Base-by-base conservation (phyloP, 2,113 vertebrate genomes). In the Rhinopithecus roxellana region DNA sequence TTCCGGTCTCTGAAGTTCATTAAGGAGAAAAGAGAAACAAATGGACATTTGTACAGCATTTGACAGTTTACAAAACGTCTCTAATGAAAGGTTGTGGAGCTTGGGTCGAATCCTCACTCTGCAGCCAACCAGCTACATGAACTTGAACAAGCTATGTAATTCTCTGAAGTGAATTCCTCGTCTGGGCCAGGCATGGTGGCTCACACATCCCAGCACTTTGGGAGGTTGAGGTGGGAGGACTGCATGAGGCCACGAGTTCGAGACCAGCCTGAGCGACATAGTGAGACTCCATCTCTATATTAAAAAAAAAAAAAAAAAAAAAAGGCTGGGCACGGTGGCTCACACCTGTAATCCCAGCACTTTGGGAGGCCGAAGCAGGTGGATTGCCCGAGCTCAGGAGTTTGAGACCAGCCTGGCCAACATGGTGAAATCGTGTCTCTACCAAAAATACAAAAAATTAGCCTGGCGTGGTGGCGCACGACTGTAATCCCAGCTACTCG, bases 1-100 rank as follows among this genome's bases (percentile, higher is more conserved):
- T 84, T 75, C 52, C 27, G 38, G 45, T 67, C 38, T 93, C 75
- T 61, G 52, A 89, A 72, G 70, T 69, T 94, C 69, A 88, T 75
- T 50, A 83, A 11, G 30, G 55, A 78, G 16, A 38, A 84, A 59
- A 43, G 6, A 57, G 61, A 94, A 77, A 59, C 50, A 78, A 50
- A 77, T 48, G 64, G 90, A 32, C 8, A 20, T 88, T 6, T 88
- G 70, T 10, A 23, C 6, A 52, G 69, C n/a, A 77, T 50, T 30
- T 70, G 35, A 40, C 48, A 52, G 70, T 61, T 79, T 72, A 84
- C 27, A 48, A n/a, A 88, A 77, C 84, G 11, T 64, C 61, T 27
- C 61, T 64, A 64, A 64, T 30, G 61, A 64, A 64, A 69, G 48
- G 59, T 59, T 43, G 70, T 22, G 78, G 11, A 32, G 27, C 11